Evolutionary conservation across 2,113 vertebrate species (phyloP), one percentile per base, ranked within the genome.

Genomic region (Parus major): DNA sequence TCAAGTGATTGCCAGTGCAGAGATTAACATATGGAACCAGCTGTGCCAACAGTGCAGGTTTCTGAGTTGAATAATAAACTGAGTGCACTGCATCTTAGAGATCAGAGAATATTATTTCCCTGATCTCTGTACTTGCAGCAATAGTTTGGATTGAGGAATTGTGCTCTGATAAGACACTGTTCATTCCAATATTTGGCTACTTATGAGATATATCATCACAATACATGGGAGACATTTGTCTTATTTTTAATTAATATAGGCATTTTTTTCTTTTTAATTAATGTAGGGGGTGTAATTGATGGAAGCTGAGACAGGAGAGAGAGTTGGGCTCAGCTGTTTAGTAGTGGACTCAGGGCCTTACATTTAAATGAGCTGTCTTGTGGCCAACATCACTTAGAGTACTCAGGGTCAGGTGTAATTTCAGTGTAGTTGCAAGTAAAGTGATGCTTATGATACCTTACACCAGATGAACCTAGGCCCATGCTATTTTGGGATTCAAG

Each of bases 21-120:
- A 83, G 47, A 69, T 69, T 57, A 56, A 42, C 9, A 23, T 25
- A 60, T 41, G 39, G 83, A 85, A 19, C 60, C 24, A 73, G 46
- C 12, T 66, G 25, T 86, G 50, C 28, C 79, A 73, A 73, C 31
- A 55, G 19, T 41, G 60, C 8, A 92, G 7, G 11, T 59, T 93
- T 86, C 47, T 0, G 1, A 92, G 16, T 6, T 65, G 36, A 60
- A 66, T 14, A 11, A 71, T 78, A 77, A 88, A 52, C 7, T 0
- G 4, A 53, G n/a, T 0, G 3, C 17, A n/a, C 11, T 1, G 1
- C 11, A 66, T 33, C 12, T 73, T 47, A 55, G 33, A 31, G 64
- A 70, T 84, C 31, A 27, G 6, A 49, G 13, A 68, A 52, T 35
- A 15, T 4, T 33, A 7, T 55, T 96, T 75, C 25, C 12, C 29